phyloP scores from a whole-genome alignment of 2,888 invertebrate genomes.

The Drosophila affinis region DNA sequence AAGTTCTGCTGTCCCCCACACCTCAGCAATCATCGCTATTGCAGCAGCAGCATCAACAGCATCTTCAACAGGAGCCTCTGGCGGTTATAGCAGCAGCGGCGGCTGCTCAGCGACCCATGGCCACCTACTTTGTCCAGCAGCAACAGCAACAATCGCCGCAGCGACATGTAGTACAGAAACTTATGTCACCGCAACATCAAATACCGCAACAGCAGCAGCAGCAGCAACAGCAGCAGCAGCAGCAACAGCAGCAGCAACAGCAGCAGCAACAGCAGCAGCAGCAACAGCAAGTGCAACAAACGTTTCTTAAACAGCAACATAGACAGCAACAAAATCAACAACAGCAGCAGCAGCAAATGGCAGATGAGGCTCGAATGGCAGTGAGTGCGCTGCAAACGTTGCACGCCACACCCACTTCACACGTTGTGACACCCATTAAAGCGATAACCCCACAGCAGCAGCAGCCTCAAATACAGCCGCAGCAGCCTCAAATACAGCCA shows the following conservation, averaged over 20 bases:
- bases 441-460: slow-evolving; percentile 34
- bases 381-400: slow-evolving; percentile 67
- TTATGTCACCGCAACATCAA: slow-evolving; percentile 14
- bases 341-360: slow-evolving; percentile 46
- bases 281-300: slow-evolving; percentile 25
- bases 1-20: slow-evolving; percentile 19
- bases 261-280: slow-evolving; percentile 32
- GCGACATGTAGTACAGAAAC: slow-evolving; percentile 28
- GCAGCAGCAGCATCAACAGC: slow-evolving; percentile 29
- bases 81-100: slow-evolving; percentile 59
- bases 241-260: slow-evolving; percentile 12
- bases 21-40: slow-evolving; percentile 36
- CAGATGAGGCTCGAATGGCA: slow-evolving; percentile 66
- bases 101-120: slow-evolving; percentile 58
- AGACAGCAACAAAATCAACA: not conserved
- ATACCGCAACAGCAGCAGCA: slow-evolving; percentile 27
- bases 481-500: slow-evolving; percentile 26
- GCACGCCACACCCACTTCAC: slow-evolving; percentile 58
- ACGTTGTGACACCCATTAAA: slow-evolving; percentile 43
- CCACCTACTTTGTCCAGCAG: slow-evolving; percentile 42
- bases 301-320: slow-evolving; percentile 16
- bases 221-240: slow-evolving; percentile 21
- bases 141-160: slow-evolving; percentile 33
- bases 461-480: too few species aligned
- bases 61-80: slow-evolving; percentile 53